phyloP scores from a whole-genome alignment of 2,113 vertebrate genomes.

The Ellobius talpinus region DNA sequence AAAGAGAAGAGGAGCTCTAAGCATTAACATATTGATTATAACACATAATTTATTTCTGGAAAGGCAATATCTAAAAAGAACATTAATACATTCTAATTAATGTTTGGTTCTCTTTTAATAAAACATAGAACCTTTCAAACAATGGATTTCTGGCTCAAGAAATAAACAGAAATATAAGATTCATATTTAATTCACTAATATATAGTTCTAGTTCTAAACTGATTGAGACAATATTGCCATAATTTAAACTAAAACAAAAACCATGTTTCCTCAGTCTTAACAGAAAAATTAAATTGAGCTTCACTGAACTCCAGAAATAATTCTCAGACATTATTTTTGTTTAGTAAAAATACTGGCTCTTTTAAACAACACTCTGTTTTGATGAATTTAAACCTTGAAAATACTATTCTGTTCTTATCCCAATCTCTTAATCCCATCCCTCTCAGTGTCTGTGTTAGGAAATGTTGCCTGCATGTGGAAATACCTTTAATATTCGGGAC shows the following conservation, averaged over 20 bases:
- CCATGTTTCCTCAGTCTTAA: constrained; percentile 67
- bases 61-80: not conserved
- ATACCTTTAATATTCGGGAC: not conserved
- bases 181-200: constrained; percentile 81
- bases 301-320: constrained; percentile 76
- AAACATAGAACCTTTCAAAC: constrained; percentile 68
- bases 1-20: not conserved
- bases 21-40: not conserved
- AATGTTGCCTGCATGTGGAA: constrained; percentile 25
- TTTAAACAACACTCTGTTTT: constrained; percentile 55
- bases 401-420: constrained; percentile 63
- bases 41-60: not conserved
- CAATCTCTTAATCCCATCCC: constrained; percentile 67
- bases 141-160: not conserved
- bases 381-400: constrained; percentile 78
- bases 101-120: constrained; percentile 66
- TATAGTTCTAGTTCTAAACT: constrained; percentile 80
- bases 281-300: constrained; percentile 80
- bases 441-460: constrained; percentile 31
- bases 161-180: constrained; percentile 74
- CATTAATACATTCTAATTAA: not conserved
- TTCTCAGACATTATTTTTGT: constrained; percentile 76
- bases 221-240: constrained; percentile 73
- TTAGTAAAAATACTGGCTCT: constrained; percentile 75
- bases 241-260: constrained; percentile 79